phyloP scores from a whole-genome alignment of 2,797 vertebrate genomes.

The Falco berigora region DNA sequence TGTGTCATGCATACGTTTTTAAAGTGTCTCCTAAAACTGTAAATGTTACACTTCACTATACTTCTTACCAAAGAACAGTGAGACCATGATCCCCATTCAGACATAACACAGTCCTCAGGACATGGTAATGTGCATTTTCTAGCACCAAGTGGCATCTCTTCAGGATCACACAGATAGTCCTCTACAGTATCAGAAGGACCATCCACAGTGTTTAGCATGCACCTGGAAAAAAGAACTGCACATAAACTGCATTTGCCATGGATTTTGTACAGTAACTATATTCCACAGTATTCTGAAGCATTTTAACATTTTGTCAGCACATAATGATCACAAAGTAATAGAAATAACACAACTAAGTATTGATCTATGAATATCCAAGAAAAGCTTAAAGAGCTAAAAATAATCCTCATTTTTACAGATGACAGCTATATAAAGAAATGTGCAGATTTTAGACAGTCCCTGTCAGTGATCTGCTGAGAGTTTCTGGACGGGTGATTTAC shows the following conservation, averaged over 20 bases:
- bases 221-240: slow-evolving; percentile 73
- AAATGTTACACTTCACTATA: neutral
- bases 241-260: neutral
- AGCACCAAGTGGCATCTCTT: slow-evolving; percentile 94
- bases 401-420: neutral
- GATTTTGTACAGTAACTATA: neutral
- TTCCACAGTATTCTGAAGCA: neutral
- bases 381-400: neutral
- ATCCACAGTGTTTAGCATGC: slow-evolving; percentile 95
- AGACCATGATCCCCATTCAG: slow-evolving; percentile 92
- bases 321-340: neutral
- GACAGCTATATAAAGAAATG: neutral
- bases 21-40: neutral
- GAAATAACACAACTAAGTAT: neutral
- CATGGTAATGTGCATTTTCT: slow-evolving; percentile 89
- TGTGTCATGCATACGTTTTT: neutral
- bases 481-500: neutral
- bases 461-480: neutral
- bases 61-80: slow-evolving; percentile 87
- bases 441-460: neutral
- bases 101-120: slow-evolving; percentile 92
- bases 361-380: neutral
- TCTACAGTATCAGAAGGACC: slow-evolving; percentile 91
- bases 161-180: slow-evolving; percentile 96
- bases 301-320: neutral